phyloP scores from a whole-genome alignment of 2,888 invertebrate species.

The Heliothis peltigera region DNA sequence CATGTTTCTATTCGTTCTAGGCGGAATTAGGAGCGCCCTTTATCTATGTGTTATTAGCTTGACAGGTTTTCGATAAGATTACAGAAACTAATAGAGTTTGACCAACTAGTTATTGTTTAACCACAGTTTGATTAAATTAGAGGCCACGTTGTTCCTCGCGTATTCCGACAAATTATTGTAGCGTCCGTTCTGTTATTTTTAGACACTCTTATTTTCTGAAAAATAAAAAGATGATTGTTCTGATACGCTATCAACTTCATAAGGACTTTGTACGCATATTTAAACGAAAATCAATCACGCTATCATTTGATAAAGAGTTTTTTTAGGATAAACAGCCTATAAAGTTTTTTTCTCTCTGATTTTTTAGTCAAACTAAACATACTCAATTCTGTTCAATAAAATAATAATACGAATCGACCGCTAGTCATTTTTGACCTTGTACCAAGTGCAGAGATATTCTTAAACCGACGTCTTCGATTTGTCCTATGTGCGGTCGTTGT shows the following conservation, averaged over 20 bases:
- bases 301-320: not conserved
- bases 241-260: constrained; percentile 29
- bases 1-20: constrained; percentile 30
- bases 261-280: constrained; percentile 1
- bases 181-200: not conserved
- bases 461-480: constrained; percentile 34
- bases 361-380: too few relatives aligned
- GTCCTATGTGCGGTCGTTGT: constrained; percentile 40
- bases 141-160: not conserved
- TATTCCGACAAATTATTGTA: constrained; percentile 8
- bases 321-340: not conserved
- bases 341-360: not conserved
- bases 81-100: constrained; percentile 24
- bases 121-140: constrained; percentile 8
- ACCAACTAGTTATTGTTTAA: constrained; percentile 33
- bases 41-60: constrained; percentile 50
- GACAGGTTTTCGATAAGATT: constrained; percentile 57
- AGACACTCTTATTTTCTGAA: constrained; percentile 19
- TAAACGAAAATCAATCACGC: not conserved
- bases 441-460: constrained; percentile 17
- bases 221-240: constrained; percentile 18
- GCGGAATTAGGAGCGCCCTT: constrained; percentile 68
- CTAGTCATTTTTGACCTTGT: constrained; percentile 5
- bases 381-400: constrained; percentile 15
- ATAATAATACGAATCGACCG: constrained; percentile 1